phyloP scores from a whole-genome alignment of 2,797 vertebrate genomes.

The Staurois parvus region DNA sequence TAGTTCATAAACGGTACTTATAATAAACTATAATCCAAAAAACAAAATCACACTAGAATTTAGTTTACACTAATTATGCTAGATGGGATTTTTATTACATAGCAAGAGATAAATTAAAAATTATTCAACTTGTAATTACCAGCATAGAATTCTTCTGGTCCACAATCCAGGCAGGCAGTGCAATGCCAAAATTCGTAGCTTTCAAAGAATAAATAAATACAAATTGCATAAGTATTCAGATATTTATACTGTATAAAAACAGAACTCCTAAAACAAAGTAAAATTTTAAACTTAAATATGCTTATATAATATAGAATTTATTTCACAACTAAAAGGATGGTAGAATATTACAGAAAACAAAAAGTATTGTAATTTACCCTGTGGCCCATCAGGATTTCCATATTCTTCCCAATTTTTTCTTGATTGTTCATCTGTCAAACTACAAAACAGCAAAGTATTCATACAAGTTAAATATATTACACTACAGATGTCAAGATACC shows the following conservation, averaged over 20 bases:
- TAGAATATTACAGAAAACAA: not conserved
- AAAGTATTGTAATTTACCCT: constrained; percentile 78
- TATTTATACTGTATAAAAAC: too few relatives aligned
- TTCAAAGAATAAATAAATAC: constrained; percentile 40
- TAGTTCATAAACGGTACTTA: too few relatives aligned
- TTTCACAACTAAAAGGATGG: too few relatives aligned
- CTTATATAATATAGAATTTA: too few relatives aligned
- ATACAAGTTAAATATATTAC: too few relatives aligned
- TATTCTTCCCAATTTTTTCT: constrained; percentile 91
- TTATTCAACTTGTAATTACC: constrained; percentile 73
- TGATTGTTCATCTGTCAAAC: constrained; percentile 95
- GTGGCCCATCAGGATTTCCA: constrained; percentile 96
- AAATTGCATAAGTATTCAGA: too few relatives aligned
- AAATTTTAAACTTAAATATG: too few relatives aligned
- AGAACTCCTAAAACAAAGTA: too few relatives aligned
- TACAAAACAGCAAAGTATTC: constrained; percentile 64
- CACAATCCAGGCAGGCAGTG: constrained; percentile 97
- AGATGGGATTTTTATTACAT: not conserved
- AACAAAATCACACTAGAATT: not conserved
- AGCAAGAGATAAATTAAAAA: not conserved
- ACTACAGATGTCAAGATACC: too few relatives aligned
- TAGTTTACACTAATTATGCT: not conserved
- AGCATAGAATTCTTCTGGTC: constrained; percentile 99
- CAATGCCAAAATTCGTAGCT: constrained; percentile 97
- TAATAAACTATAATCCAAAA: too few relatives aligned